Evolutionary conservation across 2,888 invertebrate species (phyloP).

Genomic region (Theodoxus fluviatilis): DNA sequence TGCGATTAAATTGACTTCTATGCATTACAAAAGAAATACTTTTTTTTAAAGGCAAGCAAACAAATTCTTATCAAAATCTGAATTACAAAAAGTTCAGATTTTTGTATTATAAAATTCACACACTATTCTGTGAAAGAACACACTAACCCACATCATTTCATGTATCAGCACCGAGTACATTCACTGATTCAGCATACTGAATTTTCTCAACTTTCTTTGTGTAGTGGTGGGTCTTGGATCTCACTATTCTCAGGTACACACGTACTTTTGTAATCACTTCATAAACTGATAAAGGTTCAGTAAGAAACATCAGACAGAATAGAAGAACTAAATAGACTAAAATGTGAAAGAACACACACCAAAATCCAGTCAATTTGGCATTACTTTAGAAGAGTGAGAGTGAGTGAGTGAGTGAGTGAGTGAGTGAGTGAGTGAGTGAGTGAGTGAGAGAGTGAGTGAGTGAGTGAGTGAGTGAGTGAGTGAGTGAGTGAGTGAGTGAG

Average conservation of each 20-base stretch:
- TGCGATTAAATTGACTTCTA: no score
- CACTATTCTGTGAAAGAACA: no score
- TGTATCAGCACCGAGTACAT: no score
- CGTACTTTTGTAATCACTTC: no score
- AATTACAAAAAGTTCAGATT: not conserved
- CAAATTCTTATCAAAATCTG: not conserved
- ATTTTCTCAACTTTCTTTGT: conserved; percentile 39
- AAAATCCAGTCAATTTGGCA: no score
- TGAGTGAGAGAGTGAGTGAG: not conserved
- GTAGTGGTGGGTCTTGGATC: conserved; percentile 38
- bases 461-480: not conserved
- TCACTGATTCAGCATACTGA: no score
- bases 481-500: not conserved
- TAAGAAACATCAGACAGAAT: not conserved
- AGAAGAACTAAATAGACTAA: not conserved
- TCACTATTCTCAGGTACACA: no score
- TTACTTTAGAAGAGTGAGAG: no score
- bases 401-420: conserved; percentile 3
- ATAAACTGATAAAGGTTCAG: not conserved
- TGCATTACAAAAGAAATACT: not conserved
- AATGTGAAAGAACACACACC: no score
- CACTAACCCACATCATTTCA: no score
- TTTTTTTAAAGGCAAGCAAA: not conserved
- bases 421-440: not conserved
- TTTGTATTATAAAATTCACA: no score